Evolutionary conservation across 2,113 vertebrate species (phyloP), one percentile per base, ranked within the genome.

Genomic region (Recurvirostra avosetta): DNA sequence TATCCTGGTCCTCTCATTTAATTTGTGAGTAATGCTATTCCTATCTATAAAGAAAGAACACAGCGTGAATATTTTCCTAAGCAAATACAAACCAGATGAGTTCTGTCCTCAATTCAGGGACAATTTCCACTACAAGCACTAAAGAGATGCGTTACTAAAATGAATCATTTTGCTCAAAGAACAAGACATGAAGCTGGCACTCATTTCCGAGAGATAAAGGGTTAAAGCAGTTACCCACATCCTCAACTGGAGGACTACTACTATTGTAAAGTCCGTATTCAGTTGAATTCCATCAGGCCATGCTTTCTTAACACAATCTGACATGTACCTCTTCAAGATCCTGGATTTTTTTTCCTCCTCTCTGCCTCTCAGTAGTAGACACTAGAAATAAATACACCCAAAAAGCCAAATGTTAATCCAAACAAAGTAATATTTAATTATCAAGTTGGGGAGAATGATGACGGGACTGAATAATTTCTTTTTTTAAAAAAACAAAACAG

Each of bases 201-300:
- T 75, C 26, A 79, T 78, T 92, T 88, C 71, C 14, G 15, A 94
- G 74, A 94, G 50, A 93, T 25, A 77, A 94, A 89, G 76, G 73
- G 94, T 90, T 96, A 94, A 94, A 96, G 74, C 41, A 67, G 92
- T 68, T 91, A 49, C 61, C 55, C 79, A 82, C 43, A 79, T 91
- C 86, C 79, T 91, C 73, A 88, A 45, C 80, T 90, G 78, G 75
- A 90, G 1, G 5, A 88, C 91, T 81, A 91, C 92, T 88, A 92
- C 81, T 86, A 93, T 96, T 95, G 34, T 77, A 84, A 97, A 86
- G 78, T 82, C 81, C 2, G 77, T 92, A 89, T 90, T 96, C 96
- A 94, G 94, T 82, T 96, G 94, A 97, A 98, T 98, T 98, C 97
- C 97, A 97, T 98, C 97, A 98, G 97, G 88, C 81, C 92, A 95